Evolutionary conservation across 2,888 invertebrate species (phyloP).

Genomic region (Noctua janthina): DNA sequence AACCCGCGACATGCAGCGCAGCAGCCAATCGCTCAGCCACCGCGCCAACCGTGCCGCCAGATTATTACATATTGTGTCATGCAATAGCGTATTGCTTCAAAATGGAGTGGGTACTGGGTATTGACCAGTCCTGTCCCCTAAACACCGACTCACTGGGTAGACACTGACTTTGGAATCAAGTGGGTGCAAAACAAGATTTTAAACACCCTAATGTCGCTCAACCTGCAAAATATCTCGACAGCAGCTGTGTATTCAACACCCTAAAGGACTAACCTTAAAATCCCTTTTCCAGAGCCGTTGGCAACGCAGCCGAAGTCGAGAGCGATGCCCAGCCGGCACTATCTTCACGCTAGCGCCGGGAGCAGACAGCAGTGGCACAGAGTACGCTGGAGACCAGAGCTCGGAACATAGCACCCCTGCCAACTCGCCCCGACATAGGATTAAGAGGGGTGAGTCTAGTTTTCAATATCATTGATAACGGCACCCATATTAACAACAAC

Average conservation of each 20-base stretch:
- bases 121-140: neutral
- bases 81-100: neutral
- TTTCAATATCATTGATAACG: too few species aligned
- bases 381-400: conserved; percentile 95
- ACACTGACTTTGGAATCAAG: neutral
- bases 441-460: conserved; percentile 77
- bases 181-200: neutral
- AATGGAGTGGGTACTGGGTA: neutral
- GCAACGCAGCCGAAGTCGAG: conserved; percentile 93
- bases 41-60: too few species aligned
- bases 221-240: neutral
- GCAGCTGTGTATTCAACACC: neutral
- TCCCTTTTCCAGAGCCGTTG: conserved; percentile 91
- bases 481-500: too few species aligned
- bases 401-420: conserved; percentile 95
- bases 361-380: conserved; percentile 92
- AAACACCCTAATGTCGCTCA: neutral
- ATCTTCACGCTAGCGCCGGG: conserved; percentile 87
- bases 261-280: too few species aligned
- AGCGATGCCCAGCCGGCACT: conserved; percentile 90
- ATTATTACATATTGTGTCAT: too few species aligned
- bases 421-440: conserved; percentile 91
- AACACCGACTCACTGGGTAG: neutral
- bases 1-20: too few species aligned
- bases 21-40: too few species aligned